Evolutionary conservation across 2,113 vertebrate species (phyloP).

Genomic region (Neotoma lepida): DNA sequence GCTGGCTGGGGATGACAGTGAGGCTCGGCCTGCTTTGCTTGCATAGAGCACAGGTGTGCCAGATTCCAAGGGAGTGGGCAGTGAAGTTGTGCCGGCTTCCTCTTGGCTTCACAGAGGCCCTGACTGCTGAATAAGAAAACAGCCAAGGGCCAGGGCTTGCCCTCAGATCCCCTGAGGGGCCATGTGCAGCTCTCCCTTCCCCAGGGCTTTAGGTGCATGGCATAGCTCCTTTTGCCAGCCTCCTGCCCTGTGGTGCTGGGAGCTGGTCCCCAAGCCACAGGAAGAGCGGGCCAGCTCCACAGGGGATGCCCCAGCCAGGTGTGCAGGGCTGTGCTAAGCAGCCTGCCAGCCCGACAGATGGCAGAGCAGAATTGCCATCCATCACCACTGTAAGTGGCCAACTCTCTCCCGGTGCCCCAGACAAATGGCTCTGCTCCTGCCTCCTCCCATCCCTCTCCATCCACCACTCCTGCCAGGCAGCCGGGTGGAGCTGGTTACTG

Average conservation of each 20-base stretch:
- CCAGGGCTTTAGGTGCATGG: background rate
- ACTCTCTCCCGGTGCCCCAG: slow-evolving; percentile 69
- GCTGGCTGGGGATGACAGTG: background rate
- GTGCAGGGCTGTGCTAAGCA: slow-evolving; percentile 72
- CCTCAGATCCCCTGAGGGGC: background rate
- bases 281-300: background rate
- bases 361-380: slow-evolving; percentile 72
- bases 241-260: background rate
- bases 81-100: background rate
- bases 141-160: too few species aligned
- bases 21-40: background rate
- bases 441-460: slow-evolving; percentile 22
- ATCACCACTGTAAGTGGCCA: slow-evolving; percentile 80
- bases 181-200: accelerated
- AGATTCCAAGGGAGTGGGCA: background rate
- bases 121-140: background rate
- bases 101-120: background rate
- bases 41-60: accelerated
- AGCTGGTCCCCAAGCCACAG: slow-evolving; percentile 14
- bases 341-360: slow-evolving; percentile 81
- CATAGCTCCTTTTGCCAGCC: background rate
- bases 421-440: slow-evolving; percentile 69
- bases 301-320: slow-evolving; percentile 70
- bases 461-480: slow-evolving; percentile 59
- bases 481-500: slow-evolving; percentile 56